These are phyloP conservation scores for Psylliodes chrysocephalus DNA, from an alignment of 2,888 invertebrate species.

Conservation along the genomic window DNA sequence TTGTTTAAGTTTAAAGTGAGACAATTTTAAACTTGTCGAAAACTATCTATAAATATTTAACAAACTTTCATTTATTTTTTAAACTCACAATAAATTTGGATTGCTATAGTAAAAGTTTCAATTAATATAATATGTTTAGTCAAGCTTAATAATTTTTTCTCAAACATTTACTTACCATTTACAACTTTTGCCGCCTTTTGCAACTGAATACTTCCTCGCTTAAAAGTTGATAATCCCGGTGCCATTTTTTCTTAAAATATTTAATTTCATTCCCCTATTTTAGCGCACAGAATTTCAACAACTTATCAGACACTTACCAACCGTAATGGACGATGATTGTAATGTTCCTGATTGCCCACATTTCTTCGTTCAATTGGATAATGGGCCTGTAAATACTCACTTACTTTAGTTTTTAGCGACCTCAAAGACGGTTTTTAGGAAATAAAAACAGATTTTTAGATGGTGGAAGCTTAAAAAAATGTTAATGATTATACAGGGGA, in stretches of 20 bases:
- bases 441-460: too few relatives aligned
- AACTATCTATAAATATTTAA: too few relatives aligned
- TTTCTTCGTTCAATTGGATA: conserved; percentile 17
- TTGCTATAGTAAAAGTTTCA: too few relatives aligned
- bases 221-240: conserved; percentile 58
- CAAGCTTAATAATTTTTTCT: background rate
- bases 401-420: too few relatives aligned
- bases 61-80: too few relatives aligned
- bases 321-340: conserved; percentile 1
- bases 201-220: conserved; percentile 67
- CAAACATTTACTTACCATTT: conserved; percentile 62
- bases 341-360: conserved; percentile 15
- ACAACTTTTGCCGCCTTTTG: conserved; percentile 68
- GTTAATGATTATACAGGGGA: too few relatives aligned
- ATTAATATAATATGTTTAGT: background rate
- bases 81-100: too few relatives aligned
- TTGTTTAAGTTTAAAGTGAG: too few relatives aligned
- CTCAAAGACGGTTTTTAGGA: too few relatives aligned
- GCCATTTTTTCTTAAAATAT: conserved; percentile 42
- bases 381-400: conserved; percentile 3
- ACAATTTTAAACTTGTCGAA: too few relatives aligned
- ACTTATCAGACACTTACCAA: background rate
- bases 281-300: background rate
- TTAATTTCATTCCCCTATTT: background rate
- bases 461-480: too few relatives aligned